These are phyloP conservation scores for Sturnus vulgaris DNA, from an alignment of 2,113 vertebrate genomes.

Conservation along the genomic window DNA sequence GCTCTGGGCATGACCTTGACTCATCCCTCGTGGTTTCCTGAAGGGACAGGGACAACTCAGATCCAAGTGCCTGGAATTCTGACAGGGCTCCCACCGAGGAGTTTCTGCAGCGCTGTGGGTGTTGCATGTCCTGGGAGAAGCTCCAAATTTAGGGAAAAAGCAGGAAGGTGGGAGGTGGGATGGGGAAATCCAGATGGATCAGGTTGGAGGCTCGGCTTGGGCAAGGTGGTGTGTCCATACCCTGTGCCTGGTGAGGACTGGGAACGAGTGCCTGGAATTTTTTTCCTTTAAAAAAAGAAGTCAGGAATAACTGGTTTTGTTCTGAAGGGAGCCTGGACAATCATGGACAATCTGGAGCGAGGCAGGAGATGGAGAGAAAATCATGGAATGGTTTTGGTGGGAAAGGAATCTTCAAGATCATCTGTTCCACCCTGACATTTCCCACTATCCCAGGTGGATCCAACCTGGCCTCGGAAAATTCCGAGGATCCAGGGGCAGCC, in stretches of 20 bases:
- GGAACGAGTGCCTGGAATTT: background rate
- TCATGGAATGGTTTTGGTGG: background rate
- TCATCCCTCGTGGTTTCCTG: background rate
- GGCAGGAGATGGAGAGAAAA: background rate
- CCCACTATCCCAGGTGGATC: fast-evolving
- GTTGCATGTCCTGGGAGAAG: background rate
- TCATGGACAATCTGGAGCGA: background rate
- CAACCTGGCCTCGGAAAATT: fast-evolving
- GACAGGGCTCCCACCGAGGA: background rate
- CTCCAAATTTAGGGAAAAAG: background rate
- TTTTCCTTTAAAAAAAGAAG: background rate
- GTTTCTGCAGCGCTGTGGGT: background rate
- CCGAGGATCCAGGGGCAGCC: background rate
- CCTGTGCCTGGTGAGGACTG: fast-evolving
- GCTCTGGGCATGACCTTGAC: background rate
- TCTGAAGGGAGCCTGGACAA: background rate
- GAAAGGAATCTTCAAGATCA: background rate
- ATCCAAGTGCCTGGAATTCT: background rate
- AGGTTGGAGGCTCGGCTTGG: background rate
- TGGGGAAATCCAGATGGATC: background rate
- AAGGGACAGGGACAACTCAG: background rate
- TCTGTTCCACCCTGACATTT: background rate
- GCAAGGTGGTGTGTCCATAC: background rate
- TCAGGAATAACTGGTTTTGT: background rate
- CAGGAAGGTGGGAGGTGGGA: background rate